Evolutionary conservation across 1,140 invertebrate genomes (phyloP).

Genomic region (Antheraea pernyi): DNA sequence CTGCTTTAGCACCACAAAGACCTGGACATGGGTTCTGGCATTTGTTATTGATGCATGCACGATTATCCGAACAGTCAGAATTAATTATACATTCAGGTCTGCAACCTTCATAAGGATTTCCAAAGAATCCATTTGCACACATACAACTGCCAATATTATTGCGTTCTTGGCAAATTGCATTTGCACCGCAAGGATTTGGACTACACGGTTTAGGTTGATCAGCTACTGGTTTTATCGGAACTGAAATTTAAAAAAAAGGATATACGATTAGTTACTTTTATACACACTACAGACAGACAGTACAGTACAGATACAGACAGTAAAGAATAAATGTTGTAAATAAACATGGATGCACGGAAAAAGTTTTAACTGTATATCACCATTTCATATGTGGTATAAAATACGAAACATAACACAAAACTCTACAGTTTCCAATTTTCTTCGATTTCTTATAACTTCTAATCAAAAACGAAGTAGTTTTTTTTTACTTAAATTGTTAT

Average conservation of each 20-base stretch:
- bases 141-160: slow-evolving; percentile 85
- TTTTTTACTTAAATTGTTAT: too few relatives aligned
- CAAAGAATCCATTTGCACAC: slow-evolving; percentile 84
- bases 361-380: too few relatives aligned
- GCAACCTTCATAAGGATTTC: slow-evolving; percentile 88
- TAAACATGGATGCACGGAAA: too few relatives aligned
- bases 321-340: neutral
- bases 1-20: slow-evolving; percentile 86
- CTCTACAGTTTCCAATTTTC: too few relatives aligned
- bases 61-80: slow-evolving; percentile 84
- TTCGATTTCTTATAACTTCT: too few relatives aligned
- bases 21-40: slow-evolving; percentile 89
- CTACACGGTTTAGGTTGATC: slow-evolving; percentile 52
- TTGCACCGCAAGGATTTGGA: slow-evolving; percentile 84
- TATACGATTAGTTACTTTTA: neutral
- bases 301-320: too few relatives aligned
- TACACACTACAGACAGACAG: too few relatives aligned
- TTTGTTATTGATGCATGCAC: slow-evolving; percentile 86
- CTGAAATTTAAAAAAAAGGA: slow-evolving; percentile 19
- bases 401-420: too few relatives aligned
- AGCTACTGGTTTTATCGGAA: slow-evolving; percentile 38
- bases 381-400: too few relatives aligned
- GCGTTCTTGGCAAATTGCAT: slow-evolving; percentile 85
- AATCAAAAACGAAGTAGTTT: too few relatives aligned
- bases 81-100: slow-evolving; percentile 87